Evolutionary conservation across 2,113 vertebrate genomes (phyloP), one percentile per base, ranked within the genome.

Genomic region (Sinocyclocheilus anophthalmus): DNA sequence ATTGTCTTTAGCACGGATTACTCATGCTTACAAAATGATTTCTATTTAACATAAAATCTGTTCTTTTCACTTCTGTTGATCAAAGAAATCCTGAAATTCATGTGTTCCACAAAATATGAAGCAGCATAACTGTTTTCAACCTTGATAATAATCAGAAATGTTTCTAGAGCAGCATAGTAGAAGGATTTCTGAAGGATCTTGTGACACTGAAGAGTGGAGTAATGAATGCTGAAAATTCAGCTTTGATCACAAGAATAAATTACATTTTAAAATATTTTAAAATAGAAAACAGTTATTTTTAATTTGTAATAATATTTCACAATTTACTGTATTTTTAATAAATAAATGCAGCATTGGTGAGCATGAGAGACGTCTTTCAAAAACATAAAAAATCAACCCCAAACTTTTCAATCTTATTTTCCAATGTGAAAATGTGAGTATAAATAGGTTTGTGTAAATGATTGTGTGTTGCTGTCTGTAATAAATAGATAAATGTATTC

Each of bases 391-490:
- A 57, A 57, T 57, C 55, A 57, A 20, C 11, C 61, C n/a, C 39
- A 13, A 45, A 55, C 8, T 2, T 55, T 55, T 55, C 16, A 55
- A 18, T 55, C 18, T 55, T 6, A 55, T 2, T 45, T 81, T 48
- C 0, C 14, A 30, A 37, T 24, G 18, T 8, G 48, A 18, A 9
- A 53, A 50, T 70, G 22, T 39, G 9, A 63, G 39, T 24, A 33
- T 39, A 65, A 53, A 53, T 24, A n/a, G 20, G 45, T 55, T 11
- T 85, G 16, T 72, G 37, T 65, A 11, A 26, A 30, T 42, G 12
- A 78, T 57, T 37, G 75, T 50, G 39, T 65, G 61, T 86, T 42
- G 42, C 42, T 42, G 42, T 42, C n/a, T n/a, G n/a, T n/a, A n/a
- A n/a, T n/a, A n/a, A n/a, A n/a, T n/a, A n/a, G 37, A 72, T 22